Conservation (phyloP, 1,140 invertebrate genomes). For the Homarus americanus region DNA sequence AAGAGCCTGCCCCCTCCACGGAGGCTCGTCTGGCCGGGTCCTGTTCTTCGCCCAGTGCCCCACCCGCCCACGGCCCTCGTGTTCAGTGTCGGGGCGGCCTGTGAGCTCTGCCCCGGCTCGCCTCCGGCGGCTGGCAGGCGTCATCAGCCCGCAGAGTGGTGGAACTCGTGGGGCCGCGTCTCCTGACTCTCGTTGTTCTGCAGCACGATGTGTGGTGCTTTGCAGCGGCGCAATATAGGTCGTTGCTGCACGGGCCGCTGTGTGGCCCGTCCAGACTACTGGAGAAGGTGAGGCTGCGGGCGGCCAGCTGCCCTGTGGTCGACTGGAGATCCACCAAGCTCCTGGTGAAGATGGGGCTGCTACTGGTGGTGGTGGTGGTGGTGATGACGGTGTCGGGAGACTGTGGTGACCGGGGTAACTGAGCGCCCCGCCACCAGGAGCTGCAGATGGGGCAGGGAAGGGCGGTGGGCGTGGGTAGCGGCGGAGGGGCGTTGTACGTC, state of each 20-base stretch:
- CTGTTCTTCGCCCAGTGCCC: not conserved
- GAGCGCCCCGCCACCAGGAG: not conserved
- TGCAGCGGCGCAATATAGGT: conserved; percentile 80
- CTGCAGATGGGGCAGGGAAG: not conserved
- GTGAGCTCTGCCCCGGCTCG: too few species aligned
- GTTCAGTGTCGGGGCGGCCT: not conserved
- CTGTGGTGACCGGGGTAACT: not conserved
- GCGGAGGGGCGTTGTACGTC: conserved; percentile 61
- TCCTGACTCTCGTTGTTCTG: conserved; percentile 72
- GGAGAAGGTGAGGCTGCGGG: conserved; percentile 62
- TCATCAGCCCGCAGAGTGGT: conserved; percentile 22
- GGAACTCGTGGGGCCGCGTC: conserved; percentile 67
- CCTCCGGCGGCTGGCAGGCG: too few species aligned
- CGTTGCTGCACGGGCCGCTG: conserved; percentile 75
- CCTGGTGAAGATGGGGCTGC: not conserved
- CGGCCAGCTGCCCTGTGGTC: conserved; percentile 3
- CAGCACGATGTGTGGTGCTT: conserved; percentile 83
- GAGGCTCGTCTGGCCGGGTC: too few species aligned
- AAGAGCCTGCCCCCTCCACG: not conserved
- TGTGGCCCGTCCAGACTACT: conserved; percentile 32
- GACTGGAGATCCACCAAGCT: conserved; percentile 42
- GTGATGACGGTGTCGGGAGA: not conserved
- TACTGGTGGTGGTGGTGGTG: not conserved
- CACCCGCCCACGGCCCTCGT: conserved; percentile 35
- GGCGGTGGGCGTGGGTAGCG: conserved; percentile 1